Evolutionary conservation across 2,888 invertebrate genomes (phyloP).

Genomic region (Drosophila peninsularis): DNA sequence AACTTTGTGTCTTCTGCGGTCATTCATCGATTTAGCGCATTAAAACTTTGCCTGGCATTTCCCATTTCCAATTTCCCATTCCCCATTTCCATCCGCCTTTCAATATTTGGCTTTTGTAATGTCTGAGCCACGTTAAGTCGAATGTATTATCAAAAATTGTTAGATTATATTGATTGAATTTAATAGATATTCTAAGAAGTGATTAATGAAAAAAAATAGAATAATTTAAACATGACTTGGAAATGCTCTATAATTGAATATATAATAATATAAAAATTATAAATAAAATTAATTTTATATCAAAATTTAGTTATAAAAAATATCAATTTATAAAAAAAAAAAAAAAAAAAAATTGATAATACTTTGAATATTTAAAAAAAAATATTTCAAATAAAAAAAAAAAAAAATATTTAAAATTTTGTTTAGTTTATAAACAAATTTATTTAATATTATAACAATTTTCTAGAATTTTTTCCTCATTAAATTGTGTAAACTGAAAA

Average conservation of each 20-base stretch:
- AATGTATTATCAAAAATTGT: constrained; percentile 28
- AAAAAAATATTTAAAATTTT: no score
- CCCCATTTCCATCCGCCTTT: constrained; percentile 35
- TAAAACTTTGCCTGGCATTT: constrained; percentile 72
- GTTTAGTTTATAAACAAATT: no score
- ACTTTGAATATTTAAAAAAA: no score
- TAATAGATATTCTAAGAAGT: not conserved
- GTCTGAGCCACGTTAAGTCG: constrained; percentile 25
- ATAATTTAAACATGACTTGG: not conserved
- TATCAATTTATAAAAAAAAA: no score
- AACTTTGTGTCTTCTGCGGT: constrained; percentile 62
- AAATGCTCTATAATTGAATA: not conserved
- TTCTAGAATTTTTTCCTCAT: not conserved
- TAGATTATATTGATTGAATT: not conserved
- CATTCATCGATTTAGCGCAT: constrained; percentile 79
- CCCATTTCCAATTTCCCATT: constrained; percentile 35
- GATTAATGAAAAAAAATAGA: not conserved
- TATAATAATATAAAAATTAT: not conserved
- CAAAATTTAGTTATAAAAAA: no score
- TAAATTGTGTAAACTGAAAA: not conserved
- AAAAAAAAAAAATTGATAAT: no score
- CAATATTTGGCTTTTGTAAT: constrained; percentile 16
- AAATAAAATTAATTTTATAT: no score
- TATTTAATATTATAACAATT: no score
- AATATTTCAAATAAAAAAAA: no score